Percentiles rank a stretch among this genome's conserved stretches.
These are phyloP conservation scores for Agraylea sexmaculata DNA, from an alignment of 1,140 invertebrate species.

Conservation along the genomic window DNA sequence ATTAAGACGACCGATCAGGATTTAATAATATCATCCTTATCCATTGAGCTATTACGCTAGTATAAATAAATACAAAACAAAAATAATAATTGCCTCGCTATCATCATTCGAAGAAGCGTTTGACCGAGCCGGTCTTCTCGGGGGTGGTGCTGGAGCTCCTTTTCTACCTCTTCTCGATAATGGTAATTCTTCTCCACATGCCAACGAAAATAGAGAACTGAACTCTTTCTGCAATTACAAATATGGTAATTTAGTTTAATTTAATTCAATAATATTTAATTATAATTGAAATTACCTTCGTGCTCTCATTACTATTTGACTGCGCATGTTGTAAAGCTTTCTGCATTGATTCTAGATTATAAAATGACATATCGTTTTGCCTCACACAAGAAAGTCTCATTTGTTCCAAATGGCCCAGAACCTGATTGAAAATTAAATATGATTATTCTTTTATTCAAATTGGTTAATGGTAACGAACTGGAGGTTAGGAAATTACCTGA, in stretches of 20 bases:
- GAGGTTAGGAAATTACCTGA: slow-evolving; percentile 35
- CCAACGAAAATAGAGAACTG: slow-evolving; percentile 80
- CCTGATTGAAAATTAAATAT: slow-evolving; percentile 37
- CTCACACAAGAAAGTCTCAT: slow-evolving; percentile 61
- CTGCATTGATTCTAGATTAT: slow-evolving; percentile 77
- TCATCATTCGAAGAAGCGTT: slow-evolving; percentile 60
- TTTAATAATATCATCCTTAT: no score
- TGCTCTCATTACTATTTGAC: slow-evolving; percentile 64
- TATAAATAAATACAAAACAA: slow-evolving; percentile 8
- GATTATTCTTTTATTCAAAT: background rate
- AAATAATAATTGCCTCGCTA: slow-evolving; percentile 52
- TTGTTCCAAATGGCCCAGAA: slow-evolving; percentile 84
- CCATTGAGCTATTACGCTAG: background rate
- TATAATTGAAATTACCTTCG: slow-evolving; percentile 33
- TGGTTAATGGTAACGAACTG: background rate
- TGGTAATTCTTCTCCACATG: slow-evolving; percentile 73
- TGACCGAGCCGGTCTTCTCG: slow-evolving; percentile 41
- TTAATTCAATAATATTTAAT: slow-evolving; percentile 8
- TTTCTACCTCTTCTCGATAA: slow-evolving; percentile 45
- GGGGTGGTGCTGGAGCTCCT: slow-evolving; percentile 34
- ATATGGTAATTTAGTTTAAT: background rate
- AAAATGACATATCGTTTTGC: slow-evolving; percentile 49
- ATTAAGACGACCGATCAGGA: no score
- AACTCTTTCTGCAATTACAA: slow-evolving; percentile 71
- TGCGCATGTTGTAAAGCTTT: slow-evolving; percentile 72